Conservation (phyloP, 2,888 invertebrate species). For the Drosophila rellima region DNA sequence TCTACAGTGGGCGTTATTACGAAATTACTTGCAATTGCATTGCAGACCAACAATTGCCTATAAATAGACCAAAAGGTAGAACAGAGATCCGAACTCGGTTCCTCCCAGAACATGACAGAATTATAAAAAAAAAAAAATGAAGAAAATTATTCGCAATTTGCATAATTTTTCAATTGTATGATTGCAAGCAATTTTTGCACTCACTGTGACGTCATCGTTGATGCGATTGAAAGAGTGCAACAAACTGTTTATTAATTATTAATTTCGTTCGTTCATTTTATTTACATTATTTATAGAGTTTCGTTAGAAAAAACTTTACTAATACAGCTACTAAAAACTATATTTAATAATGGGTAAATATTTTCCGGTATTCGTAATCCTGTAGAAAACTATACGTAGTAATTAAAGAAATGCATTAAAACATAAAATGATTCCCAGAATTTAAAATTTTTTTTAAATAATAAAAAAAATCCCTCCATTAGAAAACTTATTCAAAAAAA, state of each 20-base stretch:
- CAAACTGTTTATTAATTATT: conserved; percentile 9
- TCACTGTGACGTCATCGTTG: conserved; percentile 32
- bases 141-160: conserved; percentile 35
- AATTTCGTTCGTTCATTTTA: conserved; percentile 2
- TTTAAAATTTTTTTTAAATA: too few species aligned
- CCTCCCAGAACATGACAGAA: conserved; percentile 41
- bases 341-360: conserved; percentile 65
- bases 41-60: conserved; percentile 63
- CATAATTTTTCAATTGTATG: conserved; percentile 52
- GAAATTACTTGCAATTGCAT: conserved; percentile 55
- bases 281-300: conserved; percentile 19
- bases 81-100: conserved; percentile 42
- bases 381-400: neutral
- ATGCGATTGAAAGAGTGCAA: conserved; percentile 27
- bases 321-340: conserved; percentile 33
- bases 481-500: too few species aligned
- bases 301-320: conserved; percentile 8
- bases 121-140: conserved; percentile 21
- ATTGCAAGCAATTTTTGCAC: conserved; percentile 9
- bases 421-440: neutral
- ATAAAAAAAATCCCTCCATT: too few species aligned
- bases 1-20: conserved; percentile 57
- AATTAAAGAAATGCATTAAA: neutral
- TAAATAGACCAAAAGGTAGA: conserved; percentile 72
- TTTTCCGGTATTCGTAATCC: neutral